A percentile compares a stretch with the other conserved stretches of the same genome.
These are phyloP conservation scores for Formica aserva DNA, from an alignment of 2,888 invertebrate genomes.

Conservation along the genomic window DNA sequence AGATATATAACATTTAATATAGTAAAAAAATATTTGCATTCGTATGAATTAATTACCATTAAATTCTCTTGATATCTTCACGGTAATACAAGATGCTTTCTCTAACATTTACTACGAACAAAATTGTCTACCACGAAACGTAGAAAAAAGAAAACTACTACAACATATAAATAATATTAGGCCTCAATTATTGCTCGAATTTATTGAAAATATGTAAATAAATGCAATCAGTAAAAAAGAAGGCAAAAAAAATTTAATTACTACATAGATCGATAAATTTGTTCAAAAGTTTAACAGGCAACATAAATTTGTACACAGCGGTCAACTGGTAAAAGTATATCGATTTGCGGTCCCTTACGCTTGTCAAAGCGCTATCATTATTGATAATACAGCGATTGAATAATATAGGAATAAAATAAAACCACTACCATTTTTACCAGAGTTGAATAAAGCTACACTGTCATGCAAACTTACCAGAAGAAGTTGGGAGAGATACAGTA, in stretches of 20 bases:
- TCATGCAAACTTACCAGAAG: conserved; percentile 87
- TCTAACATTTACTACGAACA: conserved; percentile 2
- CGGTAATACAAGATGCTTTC: neutral
- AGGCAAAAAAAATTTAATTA: neutral
- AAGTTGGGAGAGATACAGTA: conserved; percentile 88
- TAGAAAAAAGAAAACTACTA: neutral
- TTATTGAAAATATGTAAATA: neutral
- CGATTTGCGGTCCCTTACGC: conserved; percentile 60
- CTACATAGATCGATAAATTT: neutral
- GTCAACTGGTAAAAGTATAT: conserved; percentile 24
- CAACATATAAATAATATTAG: neutral
- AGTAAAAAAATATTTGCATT: neutral
- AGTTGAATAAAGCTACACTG: conserved; percentile 43
- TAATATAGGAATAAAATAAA: conserved; percentile 30
- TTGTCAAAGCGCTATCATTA: conserved; percentile 50
- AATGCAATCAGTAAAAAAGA: neutral
- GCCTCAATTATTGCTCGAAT: neutral
- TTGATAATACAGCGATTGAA: conserved; percentile 25
- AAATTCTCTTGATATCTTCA: neutral
- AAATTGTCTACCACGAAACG: neutral
- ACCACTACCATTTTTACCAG: conserved; percentile 8
- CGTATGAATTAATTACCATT: neutral
- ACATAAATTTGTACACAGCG: conserved; percentile 36
- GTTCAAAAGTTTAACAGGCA: conserved; percentile 12
- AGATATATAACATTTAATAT: neutral